Evolutionary conservation across 1,140 invertebrate species (phyloP), one percentile per base, ranked within the genome.

Genomic region (Oryctes rhinoceros): DNA sequence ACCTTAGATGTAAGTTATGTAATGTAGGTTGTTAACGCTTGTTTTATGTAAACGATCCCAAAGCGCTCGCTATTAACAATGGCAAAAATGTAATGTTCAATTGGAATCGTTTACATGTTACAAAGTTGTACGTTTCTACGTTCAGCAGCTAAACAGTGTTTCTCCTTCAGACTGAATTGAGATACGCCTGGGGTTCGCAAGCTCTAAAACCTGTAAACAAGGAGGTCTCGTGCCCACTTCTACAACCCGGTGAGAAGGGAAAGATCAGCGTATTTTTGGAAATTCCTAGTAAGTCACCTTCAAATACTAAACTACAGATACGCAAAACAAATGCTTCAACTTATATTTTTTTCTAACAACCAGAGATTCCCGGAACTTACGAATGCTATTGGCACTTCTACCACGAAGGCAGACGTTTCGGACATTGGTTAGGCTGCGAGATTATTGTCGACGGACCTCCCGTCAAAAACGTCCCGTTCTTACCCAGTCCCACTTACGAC

Each of bases 301-400:
- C 3, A 48, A 9, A 30, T 30, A 30, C 24, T 30, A 30, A 30
- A 30, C 24, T 30, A 30, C 24, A 30, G 24, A 30, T 30, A 2
- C 24, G 24, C 24, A 30, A 30, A 30, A 30, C 24, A 30, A 30
- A 1, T 30, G 24, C 24, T 30, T 44, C 9, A 44, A 44, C 0
- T 47, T 1, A 4, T 48, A 48, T 81, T 79, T 5, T 59, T 81
- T 62, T 15, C 7, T 79, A 65, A 49, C 5, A 10, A 76, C 35
- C 78, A 88, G 87, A 78, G 78, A 82, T 85, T 37, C 80, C 83
- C 44, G 88, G 88, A 20, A 84, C 74, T 44, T 88, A 88, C 79
- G 86, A 88, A 82, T 86, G 86, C 53, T 88, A 87, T 77, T 88
- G 86, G 86, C 84, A 88, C 71, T 88, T 88, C 81, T 84, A 86